Evolutionary conservation across 2,888 invertebrate species (phyloP).

Genomic region (Mycogona germanica): DNA sequence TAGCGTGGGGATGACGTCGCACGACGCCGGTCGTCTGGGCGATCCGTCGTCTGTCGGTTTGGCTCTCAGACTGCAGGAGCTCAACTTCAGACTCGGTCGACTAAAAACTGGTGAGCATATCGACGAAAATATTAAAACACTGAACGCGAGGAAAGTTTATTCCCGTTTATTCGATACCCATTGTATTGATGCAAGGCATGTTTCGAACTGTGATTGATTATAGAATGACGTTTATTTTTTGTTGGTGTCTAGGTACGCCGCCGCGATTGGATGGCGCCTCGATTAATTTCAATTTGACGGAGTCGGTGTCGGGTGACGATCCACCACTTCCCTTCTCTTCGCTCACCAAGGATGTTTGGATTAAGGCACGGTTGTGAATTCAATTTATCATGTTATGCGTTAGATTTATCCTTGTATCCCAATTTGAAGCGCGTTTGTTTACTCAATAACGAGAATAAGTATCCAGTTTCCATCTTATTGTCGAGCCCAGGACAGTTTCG

Average conservation of each 20-base stretch:
- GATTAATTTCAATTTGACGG: constrained; percentile 50
- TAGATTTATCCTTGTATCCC: too few species aligned
- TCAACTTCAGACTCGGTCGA: constrained; percentile 61
- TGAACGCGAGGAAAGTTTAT: too few species aligned
- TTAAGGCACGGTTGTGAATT: too few species aligned
- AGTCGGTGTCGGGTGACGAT: constrained; percentile 47
- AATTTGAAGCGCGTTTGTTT: too few species aligned
- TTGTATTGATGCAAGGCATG: too few species aligned
- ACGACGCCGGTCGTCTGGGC: constrained; percentile 67
- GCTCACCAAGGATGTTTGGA: constrained; percentile 61
- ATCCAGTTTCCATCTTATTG: too few species aligned
- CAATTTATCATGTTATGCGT: too few species aligned
- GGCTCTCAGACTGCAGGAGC: constrained; percentile 53
- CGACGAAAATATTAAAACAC: constrained; percentile 4
- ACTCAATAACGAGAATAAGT: too few species aligned
- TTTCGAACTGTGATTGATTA: too few species aligned
- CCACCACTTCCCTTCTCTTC: constrained; percentile 67
- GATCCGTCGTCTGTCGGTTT: constrained; percentile 64
- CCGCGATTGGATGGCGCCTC: constrained; percentile 56
- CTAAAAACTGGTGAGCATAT: constrained; percentile 57
- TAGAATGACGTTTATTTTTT: not conserved
- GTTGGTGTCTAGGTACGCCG: constrained; percentile 51
- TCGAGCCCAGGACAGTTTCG: too few species aligned
- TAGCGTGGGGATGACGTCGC: constrained; percentile 59
- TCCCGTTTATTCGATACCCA: too few species aligned